Evolutionary conservation across 2,113 vertebrate genomes (phyloP), one percentile per base, ranked within the genome.

Genomic region (Odontophorus gujanensis): DNA sequence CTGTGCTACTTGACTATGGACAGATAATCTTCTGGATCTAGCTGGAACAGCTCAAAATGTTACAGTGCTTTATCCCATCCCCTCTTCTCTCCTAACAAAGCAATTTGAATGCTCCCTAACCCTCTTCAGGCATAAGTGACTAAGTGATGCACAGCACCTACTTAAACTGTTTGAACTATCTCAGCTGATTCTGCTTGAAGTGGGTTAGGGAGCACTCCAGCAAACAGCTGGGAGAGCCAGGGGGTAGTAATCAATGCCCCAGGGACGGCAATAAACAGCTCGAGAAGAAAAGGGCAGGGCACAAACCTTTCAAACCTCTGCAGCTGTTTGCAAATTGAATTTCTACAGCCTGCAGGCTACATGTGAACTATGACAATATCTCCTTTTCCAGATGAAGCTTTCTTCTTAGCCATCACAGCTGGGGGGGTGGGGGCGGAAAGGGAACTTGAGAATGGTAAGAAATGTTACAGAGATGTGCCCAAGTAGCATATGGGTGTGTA

Each of bases 171-270:
- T 94, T 87, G 72, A 95, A 94, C 66, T 45, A 34, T 45, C 72
- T 95, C 90, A 88, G 82, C 65, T 86, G 85, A 94, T 90, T 86
- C 68, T 85, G 55, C 88, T 93, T 85, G 55, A 94, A 94, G 87
- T 91, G 72, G 92, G 79, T 87, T 87, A 92, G 82, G 92, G 68
- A 95, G 80, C 72, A 77, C 75, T 89, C 85, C 53, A 45, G 69
- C 61, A 74, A 93, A 90, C 82, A 92, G 85, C 92, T 95, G 76
- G 63, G 61, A 85, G 59, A 91, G 55, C 67, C 65, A 65, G 3
- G 8, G 38, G 76, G 43, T 59, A 87, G 42, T 83, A 83, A 95
- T 94, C 90, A 91, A 57, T 88, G 85, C 90, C 88, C 17, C 14
- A 86, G 88, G 80, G 90, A 94, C 25, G 55, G 88, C 67, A 61